Evolutionary conservation across 2,113 vertebrate genomes (phyloP).

Genomic region (Apodemus sylvaticus): DNA sequence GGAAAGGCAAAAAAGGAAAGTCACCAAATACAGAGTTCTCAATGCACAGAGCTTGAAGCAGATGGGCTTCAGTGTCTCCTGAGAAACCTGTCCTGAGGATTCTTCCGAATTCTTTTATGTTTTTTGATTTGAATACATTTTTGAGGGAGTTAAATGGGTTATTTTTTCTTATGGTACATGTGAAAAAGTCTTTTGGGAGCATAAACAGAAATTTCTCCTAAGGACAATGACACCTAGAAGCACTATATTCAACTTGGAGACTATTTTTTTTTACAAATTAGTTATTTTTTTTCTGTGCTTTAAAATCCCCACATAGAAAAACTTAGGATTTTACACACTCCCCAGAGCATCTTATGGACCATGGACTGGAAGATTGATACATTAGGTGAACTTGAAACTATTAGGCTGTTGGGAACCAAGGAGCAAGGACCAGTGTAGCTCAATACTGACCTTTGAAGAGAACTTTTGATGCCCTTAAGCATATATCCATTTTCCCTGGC

Average conservation of each 20-base stretch:
- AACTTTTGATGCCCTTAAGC: background rate
- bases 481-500: background rate
- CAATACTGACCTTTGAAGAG: background rate
- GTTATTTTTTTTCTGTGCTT: background rate
- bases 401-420: background rate
- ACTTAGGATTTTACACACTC: background rate
- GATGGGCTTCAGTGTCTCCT: background rate
- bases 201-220: background rate
- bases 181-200: background rate
- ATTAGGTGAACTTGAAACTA: background rate
- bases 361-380: background rate
- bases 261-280: constrained; percentile 36
- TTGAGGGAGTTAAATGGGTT: background rate
- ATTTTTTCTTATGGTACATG: background rate
- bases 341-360: background rate
- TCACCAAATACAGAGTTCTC: background rate
- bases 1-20: background rate
- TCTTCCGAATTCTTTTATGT: background rate
- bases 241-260: background rate
- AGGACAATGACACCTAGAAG: background rate
- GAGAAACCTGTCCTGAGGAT: background rate
- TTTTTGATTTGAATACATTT: background rate
- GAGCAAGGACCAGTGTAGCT: background rate
- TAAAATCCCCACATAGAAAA: background rate
- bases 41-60: background rate